Conservation (phyloP, 2,888 invertebrate species). For the Melieria picta region DNA sequence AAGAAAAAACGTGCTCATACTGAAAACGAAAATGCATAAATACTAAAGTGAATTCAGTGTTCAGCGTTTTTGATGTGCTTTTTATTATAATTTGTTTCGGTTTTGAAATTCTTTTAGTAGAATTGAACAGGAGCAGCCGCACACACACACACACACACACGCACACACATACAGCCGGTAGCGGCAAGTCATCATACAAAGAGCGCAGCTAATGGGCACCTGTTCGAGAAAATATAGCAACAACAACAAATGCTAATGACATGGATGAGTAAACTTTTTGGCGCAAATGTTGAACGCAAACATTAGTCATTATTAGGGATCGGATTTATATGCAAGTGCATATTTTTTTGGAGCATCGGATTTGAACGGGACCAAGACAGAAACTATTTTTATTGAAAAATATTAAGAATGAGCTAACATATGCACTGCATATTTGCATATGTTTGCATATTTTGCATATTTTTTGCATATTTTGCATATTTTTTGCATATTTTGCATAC, state of each 20-base stretch:
- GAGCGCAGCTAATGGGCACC: not conserved
- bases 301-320: conserved; percentile 3
- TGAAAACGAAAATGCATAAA: too few species aligned
- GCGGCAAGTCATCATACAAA: not conserved
- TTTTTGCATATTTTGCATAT: too few species aligned
- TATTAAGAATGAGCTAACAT: too few species aligned
- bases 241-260: conserved; percentile 37
- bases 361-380: too few species aligned
- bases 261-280: conserved; percentile 41
- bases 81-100: not conserved
- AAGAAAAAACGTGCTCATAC: not conserved
- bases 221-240: not conserved
- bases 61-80: too few species aligned
- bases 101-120: not conserved
- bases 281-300: conserved; percentile 25
- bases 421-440: too few species aligned
- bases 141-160: not conserved
- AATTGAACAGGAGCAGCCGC: not conserved
- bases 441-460: too few species aligned
- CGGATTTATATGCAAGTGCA: too few species aligned
- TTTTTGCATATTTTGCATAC: too few species aligned
- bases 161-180: not conserved
- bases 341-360: too few species aligned
- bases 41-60: too few species aligned
- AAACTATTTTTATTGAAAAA: too few species aligned